Conservation (phyloP, 2,797 vertebrate genomes). For the Trachurus trachurus region DNA sequence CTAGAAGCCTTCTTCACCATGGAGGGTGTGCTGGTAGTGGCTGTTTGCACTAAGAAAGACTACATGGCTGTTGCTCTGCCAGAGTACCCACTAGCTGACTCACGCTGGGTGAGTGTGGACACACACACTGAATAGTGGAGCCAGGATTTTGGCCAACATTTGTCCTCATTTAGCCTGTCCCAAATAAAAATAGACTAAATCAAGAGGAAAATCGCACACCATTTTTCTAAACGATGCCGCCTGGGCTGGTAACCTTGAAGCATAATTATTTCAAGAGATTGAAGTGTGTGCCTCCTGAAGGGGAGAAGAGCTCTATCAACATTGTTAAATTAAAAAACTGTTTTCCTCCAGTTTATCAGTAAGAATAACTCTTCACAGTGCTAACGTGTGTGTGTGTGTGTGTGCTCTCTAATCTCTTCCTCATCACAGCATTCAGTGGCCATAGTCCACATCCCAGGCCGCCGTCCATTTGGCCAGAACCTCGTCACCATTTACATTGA, state of each 20-base stretch:
- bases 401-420: conserved; percentile 1
- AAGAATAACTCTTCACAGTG: not conserved
- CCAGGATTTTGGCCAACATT: not conserved
- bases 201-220: conserved; percentile 10
- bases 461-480: conserved; percentile 96
- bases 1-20: conserved; percentile 97
- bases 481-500: conserved; percentile 93
- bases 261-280: conserved; percentile 3
- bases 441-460: conserved; percentile 91
- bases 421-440: conserved; percentile 91
- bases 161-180: conserved; percentile 25
- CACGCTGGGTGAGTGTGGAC: conserved; percentile 89
- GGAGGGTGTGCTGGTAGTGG: conserved; percentile 93
- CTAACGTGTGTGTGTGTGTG: not conserved
- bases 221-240: not conserved
- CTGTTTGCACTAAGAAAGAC: conserved; percentile 97
- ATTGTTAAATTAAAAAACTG: not conserved
- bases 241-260: conserved; percentile 6
- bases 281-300: not conserved
- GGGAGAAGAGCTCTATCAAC: not conserved
- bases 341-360: conserved; percentile 2
- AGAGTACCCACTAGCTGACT: conserved; percentile 89
- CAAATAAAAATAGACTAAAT: conserved; percentile 26
- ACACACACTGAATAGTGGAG: not conserved
- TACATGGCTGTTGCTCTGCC: conserved; percentile 94